Evolutionary conservation across 2,888 invertebrate genomes (phyloP), one percentile per base, ranked within the genome.

Genomic region (Aphidoletes aphidimyza): DNA sequence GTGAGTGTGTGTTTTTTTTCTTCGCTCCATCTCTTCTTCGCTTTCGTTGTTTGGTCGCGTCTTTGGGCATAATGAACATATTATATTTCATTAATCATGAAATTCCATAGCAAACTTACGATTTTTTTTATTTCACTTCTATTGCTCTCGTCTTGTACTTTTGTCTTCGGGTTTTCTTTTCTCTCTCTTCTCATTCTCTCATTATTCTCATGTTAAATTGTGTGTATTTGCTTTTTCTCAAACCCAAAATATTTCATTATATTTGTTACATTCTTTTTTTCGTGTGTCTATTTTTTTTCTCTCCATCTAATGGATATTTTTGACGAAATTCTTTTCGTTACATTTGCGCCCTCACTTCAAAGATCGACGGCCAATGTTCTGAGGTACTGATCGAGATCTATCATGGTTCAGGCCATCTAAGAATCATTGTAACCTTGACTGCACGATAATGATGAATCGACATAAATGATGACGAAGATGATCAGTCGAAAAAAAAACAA

Each of bases 61-160:
- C 30, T 69, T 54, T 54, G 26, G 22, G 19, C 30, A 69, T 69
- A 69, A 69, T 69, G 69, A 69, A 69, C 69, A 69, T 69, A 69
- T 69, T 69, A 69, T 30, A 69, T 69, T 69, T 69, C 69, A 69
- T 69, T 69, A 69, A 69, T 69, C 69, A 69, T 69, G 69, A 69
- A 69, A 69, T 69, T 69, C 69, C 69, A 69, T 69, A 14, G 69
- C 69, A 69, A 69, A 69, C 69, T 69, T 42, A 42, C 42, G 42
- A 42, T 42, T 42, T 69, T 30, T 17, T 69, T 69, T 69, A 1
- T 30, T 69, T 17, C 47, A 8, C 17, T 11, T 39, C 39, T 39
- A 5, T 39, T 5, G 5, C 11, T 47, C 47, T 47, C 11, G 8
- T 47, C 17, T 17, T 47, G 6, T 39, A 5, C 3, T 47, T 47